phyloP scores from a whole-genome alignment of 2,888 invertebrate species.

The Perdita meconis region DNA sequence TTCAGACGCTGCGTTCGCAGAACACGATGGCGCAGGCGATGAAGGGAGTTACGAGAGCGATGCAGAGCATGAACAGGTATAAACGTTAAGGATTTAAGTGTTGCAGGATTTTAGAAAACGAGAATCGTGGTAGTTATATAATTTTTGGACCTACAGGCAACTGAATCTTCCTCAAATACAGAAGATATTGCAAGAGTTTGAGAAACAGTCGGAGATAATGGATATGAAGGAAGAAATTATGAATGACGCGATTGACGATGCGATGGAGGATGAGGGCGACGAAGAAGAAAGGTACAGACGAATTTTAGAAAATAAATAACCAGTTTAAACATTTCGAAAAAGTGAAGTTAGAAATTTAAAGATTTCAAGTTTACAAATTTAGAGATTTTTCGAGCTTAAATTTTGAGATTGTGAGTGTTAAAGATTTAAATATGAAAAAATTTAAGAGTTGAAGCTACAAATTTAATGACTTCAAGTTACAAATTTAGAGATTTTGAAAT shows the following conservation, averaged over 20 bases:
- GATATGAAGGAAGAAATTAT: constrained; percentile 99
- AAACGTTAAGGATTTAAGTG: too few relatives aligned
- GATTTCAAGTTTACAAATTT: too few relatives aligned
- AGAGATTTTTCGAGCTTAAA: too few relatives aligned
- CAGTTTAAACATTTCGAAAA: too few relatives aligned
- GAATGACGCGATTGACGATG: constrained; percentile 99
- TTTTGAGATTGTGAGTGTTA: too few relatives aligned
- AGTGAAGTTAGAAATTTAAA: too few relatives aligned
- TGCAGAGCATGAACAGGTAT: constrained; percentile 98
- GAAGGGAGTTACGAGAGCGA: constrained; percentile 99
- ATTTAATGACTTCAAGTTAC: too few relatives aligned
- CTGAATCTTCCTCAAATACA: constrained; percentile 99
- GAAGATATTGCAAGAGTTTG: constrained; percentile 98
- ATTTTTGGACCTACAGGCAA: constrained; percentile 87
- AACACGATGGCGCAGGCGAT: constrained; percentile 99
- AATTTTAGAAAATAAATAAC: not conserved
- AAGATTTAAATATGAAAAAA: too few relatives aligned
- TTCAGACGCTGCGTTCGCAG: constrained; percentile 98
- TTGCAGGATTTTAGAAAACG: too few relatives aligned
- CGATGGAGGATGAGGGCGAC: constrained; percentile 99
- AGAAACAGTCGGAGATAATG: constrained; percentile 99
- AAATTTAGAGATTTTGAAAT: too few relatives aligned
- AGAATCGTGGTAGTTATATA: too few relatives aligned
- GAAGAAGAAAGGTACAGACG: constrained; percentile 94
- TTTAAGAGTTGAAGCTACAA: too few relatives aligned